A percentile compares a stretch with the other conserved stretches of the same genome.
Conservation (phyloP, 2,797 vertebrate genomes). For the Pantherophis alleghaniensis region DNA sequence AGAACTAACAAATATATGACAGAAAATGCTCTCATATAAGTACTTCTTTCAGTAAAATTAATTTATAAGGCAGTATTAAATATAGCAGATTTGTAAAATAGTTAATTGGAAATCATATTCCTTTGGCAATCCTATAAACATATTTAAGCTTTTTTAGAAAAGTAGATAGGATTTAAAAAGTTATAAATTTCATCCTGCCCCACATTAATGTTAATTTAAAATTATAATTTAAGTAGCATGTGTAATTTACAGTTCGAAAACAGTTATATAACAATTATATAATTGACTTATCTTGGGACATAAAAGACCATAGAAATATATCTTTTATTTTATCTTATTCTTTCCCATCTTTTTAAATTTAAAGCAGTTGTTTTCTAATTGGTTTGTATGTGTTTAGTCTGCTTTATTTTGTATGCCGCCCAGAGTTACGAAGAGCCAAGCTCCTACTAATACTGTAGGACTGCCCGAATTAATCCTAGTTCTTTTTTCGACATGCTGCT, state of each 20-base stretch:
- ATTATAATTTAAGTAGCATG: background rate
- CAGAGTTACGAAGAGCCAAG: background rate
- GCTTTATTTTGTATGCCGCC: background rate
- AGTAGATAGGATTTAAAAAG: background rate
- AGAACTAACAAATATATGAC: background rate
- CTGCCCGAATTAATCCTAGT: background rate
- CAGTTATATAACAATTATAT: background rate
- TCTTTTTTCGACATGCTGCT: background rate
- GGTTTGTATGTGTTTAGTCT: background rate
- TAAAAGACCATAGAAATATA: background rate
- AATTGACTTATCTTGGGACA: background rate
- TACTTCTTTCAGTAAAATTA: background rate
- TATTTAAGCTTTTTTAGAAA: conserved; percentile 1
- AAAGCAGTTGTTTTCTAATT: background rate
- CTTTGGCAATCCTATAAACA: background rate
- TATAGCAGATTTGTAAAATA: background rate
- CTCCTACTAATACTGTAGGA: background rate
- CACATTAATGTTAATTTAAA: background rate
- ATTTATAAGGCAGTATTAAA: conserved; percentile 1
- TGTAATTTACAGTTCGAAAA: background rate
- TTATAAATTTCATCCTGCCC: background rate
- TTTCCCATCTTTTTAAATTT: background rate
- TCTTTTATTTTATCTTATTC: background rate
- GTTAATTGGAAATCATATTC: background rate
- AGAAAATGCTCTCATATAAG: background rate